Evolutionary conservation across 92 coral and sea anemone species (phyloP).

Genomic region (Phymanthus crucifer): DNA sequence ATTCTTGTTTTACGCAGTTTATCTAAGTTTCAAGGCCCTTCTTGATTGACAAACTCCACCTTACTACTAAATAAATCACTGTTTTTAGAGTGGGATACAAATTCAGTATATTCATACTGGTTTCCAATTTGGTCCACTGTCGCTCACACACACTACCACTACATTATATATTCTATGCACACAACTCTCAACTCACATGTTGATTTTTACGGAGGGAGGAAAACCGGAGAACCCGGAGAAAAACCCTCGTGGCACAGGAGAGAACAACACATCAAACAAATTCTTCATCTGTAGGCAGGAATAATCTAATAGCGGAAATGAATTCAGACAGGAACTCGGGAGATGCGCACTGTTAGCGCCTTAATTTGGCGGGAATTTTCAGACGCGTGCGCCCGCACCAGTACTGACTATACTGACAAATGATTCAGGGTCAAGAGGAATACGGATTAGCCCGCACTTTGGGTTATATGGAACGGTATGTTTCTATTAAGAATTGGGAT

Average conservation of each 20-base stretch:
- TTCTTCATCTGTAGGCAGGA: not conserved
- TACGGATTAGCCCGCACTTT: not conserved
- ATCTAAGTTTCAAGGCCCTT: not conserved
- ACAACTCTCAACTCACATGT: too few species aligned
- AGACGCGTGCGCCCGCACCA: not conserved
- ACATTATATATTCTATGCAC: too few species aligned
- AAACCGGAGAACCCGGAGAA: too few species aligned
- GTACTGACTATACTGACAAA: not conserved
- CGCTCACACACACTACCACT: too few species aligned
- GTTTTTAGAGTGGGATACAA: too few species aligned
- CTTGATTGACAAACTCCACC: not conserved
- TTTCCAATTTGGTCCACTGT: too few species aligned
- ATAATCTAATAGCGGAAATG: not conserved
- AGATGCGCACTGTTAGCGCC: not conserved
- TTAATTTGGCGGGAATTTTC: not conserved
- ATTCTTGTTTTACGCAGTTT: not conserved
- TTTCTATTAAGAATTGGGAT: not conserved
- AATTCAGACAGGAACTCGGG: not conserved
- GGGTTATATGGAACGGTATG: not conserved
- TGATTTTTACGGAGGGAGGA: too few species aligned
- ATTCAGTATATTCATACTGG: too few species aligned
- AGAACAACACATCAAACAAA: too few species aligned
- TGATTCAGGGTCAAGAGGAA: not conserved
- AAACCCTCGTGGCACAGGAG: too few species aligned
- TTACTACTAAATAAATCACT: not conserved